Evolutionary conservation across 2,888 invertebrate species (phyloP).

Genomic region (Aelia acuminata): DNA sequence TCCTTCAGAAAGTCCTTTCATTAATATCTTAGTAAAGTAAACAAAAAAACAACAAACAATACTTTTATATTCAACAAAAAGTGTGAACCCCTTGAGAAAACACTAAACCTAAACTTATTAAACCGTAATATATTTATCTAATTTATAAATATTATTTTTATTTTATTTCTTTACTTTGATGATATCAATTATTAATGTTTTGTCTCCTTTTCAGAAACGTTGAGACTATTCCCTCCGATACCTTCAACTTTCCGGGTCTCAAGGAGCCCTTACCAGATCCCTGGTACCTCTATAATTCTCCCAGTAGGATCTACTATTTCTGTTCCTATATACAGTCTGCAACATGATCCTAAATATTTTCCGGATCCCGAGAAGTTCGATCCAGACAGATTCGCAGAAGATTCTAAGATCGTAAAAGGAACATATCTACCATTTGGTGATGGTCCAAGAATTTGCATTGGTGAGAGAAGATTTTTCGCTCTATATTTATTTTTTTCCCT

Average conservation of each 20-base stretch:
- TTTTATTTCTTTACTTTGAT: too few relatives aligned
- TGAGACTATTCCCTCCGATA: conserved; percentile 63
- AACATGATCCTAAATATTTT: conserved; percentile 62
- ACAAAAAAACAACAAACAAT: too few relatives aligned
- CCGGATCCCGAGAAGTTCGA: conserved; percentile 63
- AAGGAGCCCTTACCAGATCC: conserved; percentile 66
- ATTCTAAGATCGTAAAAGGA: conserved; percentile 59
- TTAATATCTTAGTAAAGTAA: too few relatives aligned
- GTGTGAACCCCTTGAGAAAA: too few relatives aligned
- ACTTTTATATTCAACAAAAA: too few relatives aligned
- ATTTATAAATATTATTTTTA: too few relatives aligned
- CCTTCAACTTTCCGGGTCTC: conserved; percentile 56
- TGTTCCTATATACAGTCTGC: conserved; percentile 60
- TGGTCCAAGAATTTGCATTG: conserved; percentile 63
- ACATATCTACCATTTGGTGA: conserved; percentile 64
- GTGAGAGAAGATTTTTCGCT: conserved; percentile 25
- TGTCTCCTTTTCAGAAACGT: conserved; percentile 61
- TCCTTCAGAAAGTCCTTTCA: too few relatives aligned
- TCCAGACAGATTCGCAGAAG: conserved; percentile 64
- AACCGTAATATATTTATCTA: too few relatives aligned
- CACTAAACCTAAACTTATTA: too few relatives aligned
- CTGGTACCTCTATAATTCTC: conserved; percentile 61
- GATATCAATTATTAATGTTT: not conserved
- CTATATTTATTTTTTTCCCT: not conserved
- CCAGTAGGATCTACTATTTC: conserved; percentile 44